These are phyloP conservation scores for Muscicapa striata DNA, from an alignment of 2,797 vertebrate species.

Conservation along the genomic window DNA sequence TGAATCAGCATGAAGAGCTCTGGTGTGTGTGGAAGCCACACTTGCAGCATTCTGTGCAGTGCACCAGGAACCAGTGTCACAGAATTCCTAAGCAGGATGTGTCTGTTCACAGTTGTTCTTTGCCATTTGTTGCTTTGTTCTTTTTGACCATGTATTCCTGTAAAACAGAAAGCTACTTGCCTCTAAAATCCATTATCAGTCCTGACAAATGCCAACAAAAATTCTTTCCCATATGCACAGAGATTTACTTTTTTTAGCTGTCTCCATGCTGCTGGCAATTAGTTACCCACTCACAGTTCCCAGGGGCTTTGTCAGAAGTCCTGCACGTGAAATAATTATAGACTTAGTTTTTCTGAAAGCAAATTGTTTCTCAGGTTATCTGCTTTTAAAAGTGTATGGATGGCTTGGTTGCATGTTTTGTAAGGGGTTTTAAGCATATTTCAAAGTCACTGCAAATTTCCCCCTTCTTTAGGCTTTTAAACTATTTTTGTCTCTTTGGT, in stretches of 20 bases:
- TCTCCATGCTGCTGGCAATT: slow-evolving; percentile 7
- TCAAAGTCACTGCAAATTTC: slow-evolving; percentile 21
- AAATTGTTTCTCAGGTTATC: slow-evolving; percentile 57
- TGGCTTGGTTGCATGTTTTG: slow-evolving; percentile 30
- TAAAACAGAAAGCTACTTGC: not conserved
- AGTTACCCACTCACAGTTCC: not conserved
- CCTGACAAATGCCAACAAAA: not conserved
- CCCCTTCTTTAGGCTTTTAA: slow-evolving; percentile 9
- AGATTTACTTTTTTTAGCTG: not conserved
- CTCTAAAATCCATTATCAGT: not conserved
- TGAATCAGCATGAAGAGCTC: not conserved
- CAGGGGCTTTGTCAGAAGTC: not conserved
- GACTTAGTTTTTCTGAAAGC: slow-evolving; percentile 26
- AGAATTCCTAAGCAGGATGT: not conserved
- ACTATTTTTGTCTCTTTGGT: not conserved
- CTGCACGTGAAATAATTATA: slow-evolving; percentile 16
- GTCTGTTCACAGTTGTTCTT: not conserved
- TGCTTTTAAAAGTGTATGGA: not conserved
- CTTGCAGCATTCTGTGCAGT: not conserved
- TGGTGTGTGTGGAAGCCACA: not conserved
- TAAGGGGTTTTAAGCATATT: slow-evolving; percentile 6
- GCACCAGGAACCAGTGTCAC: not conserved
- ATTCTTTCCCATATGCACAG: not conserved
- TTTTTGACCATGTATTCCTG: slow-evolving; percentile 3
- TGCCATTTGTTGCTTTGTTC: slow-evolving; percentile 45